Evolutionary conservation across 2,888 invertebrate species (phyloP).

Genomic region (Tipula confusa): DNA sequence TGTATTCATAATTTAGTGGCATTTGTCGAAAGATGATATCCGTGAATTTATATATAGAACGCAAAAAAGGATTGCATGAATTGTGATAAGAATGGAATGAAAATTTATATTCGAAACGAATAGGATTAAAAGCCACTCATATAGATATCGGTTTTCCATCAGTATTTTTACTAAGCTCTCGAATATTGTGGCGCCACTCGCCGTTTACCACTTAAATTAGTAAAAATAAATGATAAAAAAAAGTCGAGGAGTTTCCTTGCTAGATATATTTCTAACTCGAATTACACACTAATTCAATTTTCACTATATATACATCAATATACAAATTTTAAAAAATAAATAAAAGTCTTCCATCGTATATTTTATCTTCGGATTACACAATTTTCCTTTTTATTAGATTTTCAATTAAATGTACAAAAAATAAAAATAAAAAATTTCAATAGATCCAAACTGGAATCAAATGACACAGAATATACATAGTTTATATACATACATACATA

Average conservation of each 20-base stretch:
- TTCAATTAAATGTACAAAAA: slow-evolving; percentile 9
- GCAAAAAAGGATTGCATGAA: not conserved
- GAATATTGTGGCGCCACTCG: not conserved
- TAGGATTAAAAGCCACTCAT: not conserved
- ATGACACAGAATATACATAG: not conserved
- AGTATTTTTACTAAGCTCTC: not conserved
- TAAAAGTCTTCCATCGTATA: not conserved
- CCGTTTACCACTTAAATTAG: not conserved
- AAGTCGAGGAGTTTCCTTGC: not conserved
- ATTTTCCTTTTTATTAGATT: slow-evolving; percentile 12
- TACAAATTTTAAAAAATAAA: too few species aligned
- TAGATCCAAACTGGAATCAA: not conserved
- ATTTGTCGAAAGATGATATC: not conserved
- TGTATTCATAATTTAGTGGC: not conserved
- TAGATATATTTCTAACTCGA: not conserved
- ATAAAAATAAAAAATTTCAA: not conserved
- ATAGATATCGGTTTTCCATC: not conserved
- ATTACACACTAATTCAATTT: not conserved
- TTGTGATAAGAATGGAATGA: not conserved
- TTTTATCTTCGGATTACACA: not conserved
- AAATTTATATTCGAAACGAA: not conserved
- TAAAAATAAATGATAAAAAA: not conserved
- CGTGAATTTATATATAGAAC: too few species aligned
- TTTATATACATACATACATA: not conserved
- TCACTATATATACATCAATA: not conserved